Percentiles rank a stretch among this genome's conserved stretches.
phyloP scores from a whole-genome alignment of 2,888 invertebrate genomes.

The Aporophyla nigra region DNA sequence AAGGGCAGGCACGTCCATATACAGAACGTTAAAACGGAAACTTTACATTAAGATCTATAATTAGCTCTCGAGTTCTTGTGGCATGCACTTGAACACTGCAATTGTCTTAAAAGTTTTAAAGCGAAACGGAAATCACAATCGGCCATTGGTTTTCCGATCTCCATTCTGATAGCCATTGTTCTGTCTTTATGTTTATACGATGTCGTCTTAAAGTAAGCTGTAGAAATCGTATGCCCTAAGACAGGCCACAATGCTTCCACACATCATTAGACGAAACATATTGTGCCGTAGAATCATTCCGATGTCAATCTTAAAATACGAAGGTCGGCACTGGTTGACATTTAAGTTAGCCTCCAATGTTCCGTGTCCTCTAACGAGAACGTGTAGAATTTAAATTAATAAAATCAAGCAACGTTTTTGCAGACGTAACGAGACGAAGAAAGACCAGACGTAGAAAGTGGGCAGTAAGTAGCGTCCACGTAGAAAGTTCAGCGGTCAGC shows the following conservation, averaged over 20 bases:
- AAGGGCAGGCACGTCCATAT: constrained; percentile 58
- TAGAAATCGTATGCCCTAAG: not conserved
- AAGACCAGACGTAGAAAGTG: constrained; percentile 56
- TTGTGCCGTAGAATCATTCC: constrained; percentile 3
- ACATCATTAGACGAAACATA: not conserved
- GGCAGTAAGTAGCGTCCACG: constrained; percentile 11
- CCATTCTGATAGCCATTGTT: constrained; percentile 39
- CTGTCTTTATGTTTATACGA: constrained; percentile 31
- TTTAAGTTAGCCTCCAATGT: constrained; percentile 39
- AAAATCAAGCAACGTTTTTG: constrained; percentile 48
- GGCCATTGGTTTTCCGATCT: constrained; percentile 29
- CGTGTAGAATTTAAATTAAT: constrained; percentile 38
- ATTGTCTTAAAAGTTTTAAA: constrained; percentile 35
- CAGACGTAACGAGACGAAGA: constrained; percentile 9
- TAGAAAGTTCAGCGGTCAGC: constrained; percentile 58
- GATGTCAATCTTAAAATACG: constrained; percentile 7
- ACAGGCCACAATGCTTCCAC: not conserved
- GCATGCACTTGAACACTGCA: constrained; percentile 35
- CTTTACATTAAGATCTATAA: constrained; percentile 57
- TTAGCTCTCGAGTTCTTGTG: constrained; percentile 42
- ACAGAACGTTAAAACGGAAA: constrained; percentile 58
- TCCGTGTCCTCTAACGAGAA: constrained; percentile 27
- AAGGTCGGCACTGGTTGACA: constrained; percentile 26
- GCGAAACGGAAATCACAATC: constrained; percentile 36
- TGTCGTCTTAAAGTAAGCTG: constrained; percentile 9